phyloP scores from a whole-genome alignment of 2,113 vertebrate genomes.

The Gallinago undulata region DNA sequence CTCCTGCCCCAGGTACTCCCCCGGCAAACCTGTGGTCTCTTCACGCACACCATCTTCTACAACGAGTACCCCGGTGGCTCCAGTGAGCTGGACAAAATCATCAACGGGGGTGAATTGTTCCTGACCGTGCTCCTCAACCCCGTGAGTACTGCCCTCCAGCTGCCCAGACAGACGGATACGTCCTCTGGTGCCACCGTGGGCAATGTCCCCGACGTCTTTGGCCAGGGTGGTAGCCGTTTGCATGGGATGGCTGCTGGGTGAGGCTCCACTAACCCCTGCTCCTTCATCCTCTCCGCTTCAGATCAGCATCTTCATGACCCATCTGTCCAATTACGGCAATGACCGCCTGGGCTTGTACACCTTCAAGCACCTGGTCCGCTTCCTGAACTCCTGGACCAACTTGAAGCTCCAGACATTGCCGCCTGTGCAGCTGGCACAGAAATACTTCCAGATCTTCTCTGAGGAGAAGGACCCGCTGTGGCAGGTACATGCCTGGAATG shows the following conservation, averaged over 20 bases:
- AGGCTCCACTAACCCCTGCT: background rate
- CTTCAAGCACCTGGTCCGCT: slow-evolving; percentile 92
- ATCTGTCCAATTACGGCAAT: slow-evolving; percentile 96
- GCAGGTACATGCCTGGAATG: slow-evolving; percentile 79
- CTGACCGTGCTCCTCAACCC: slow-evolving; percentile 95
- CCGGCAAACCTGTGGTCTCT: slow-evolving; percentile 94
- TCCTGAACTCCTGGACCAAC: slow-evolving; percentile 94
- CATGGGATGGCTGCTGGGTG: background rate
- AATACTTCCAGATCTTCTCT: slow-evolving; percentile 96
- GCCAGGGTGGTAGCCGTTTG: background rate
- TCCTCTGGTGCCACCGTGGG: rapidly evolving
- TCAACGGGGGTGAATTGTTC: slow-evolving; percentile 96
- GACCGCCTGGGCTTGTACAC: slow-evolving; percentile 96
- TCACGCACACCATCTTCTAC: slow-evolving; percentile 99
- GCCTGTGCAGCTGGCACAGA: slow-evolving; percentile 90
- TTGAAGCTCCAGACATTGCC: slow-evolving; percentile 93
- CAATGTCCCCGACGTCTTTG: rapidly evolving
- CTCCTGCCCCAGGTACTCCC: slow-evolving; percentile 85
- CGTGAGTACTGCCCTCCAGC: slow-evolving; percentile 70
- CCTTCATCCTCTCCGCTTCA: slow-evolving; percentile 24
- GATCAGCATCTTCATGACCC: slow-evolving; percentile 99
- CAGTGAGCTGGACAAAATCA: slow-evolving; percentile 95
- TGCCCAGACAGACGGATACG: rapidly evolving
- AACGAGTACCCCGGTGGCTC: slow-evolving; percentile 95
- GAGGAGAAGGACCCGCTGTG: slow-evolving; percentile 96